These are phyloP conservation scores for Rhodophaea formosa DNA, from an alignment of 2,888 invertebrate species.

Conservation along the genomic window DNA sequence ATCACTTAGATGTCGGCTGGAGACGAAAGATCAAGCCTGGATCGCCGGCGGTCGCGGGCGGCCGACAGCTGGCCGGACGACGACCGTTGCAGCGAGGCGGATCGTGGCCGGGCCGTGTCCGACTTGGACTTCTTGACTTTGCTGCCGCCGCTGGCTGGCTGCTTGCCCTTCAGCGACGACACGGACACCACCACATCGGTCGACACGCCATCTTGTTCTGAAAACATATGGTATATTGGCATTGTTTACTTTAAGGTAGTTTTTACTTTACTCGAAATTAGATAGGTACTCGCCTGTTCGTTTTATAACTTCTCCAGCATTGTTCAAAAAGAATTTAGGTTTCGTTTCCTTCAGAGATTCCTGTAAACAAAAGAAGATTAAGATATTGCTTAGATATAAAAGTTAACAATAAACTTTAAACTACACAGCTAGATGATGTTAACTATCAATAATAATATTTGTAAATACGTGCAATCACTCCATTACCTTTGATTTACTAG, in stretches of 20 bases:
- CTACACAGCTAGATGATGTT: too few species aligned
- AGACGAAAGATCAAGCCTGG: slow-evolving; percentile 66
- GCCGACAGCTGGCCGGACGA: slow-evolving; percentile 67
- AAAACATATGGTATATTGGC: slow-evolving; percentile 1
- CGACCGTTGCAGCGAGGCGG: slow-evolving; percentile 70
- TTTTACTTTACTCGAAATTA: neutral
- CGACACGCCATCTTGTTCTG: slow-evolving; percentile 67
- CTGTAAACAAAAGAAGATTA: slow-evolving; percentile 35
- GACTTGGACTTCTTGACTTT: slow-evolving; percentile 74
- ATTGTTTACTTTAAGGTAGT: neutral
- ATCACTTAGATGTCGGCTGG: slow-evolving; percentile 58
- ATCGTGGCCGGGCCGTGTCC: slow-evolving; percentile 63
- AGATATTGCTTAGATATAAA: too few species aligned
- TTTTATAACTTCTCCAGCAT: slow-evolving; percentile 76
- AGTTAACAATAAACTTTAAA: too few species aligned
- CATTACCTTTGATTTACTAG: slow-evolving; percentile 74
- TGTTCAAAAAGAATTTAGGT: slow-evolving; percentile 76
- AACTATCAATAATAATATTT: neutral
- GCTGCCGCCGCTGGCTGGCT: slow-evolving; percentile 72
- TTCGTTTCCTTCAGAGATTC: slow-evolving; percentile 74
- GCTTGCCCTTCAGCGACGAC: slow-evolving; percentile 73
- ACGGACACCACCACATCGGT: slow-evolving; percentile 70
- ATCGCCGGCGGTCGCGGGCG: slow-evolving; percentile 63
- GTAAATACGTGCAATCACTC: neutral
- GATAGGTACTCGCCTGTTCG: slow-evolving; percentile 57